A percentile compares a stretch with the other conserved stretches of the same genome.
These are phyloP conservation scores for Agriopis leucophaearia DNA, from an alignment of 2,888 invertebrate species.

Conservation along the genomic window DNA sequence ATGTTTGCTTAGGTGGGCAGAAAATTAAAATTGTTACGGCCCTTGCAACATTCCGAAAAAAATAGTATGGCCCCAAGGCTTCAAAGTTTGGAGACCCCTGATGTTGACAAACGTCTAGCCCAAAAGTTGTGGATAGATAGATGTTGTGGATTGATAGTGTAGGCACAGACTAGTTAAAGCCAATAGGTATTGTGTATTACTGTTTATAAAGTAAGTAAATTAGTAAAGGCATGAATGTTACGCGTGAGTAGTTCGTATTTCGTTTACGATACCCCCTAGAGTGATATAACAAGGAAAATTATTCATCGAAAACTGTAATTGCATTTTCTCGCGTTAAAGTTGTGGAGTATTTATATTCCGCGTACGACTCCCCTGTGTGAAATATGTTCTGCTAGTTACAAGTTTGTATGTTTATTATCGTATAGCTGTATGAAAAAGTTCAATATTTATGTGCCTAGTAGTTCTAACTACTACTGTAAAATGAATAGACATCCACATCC, in stretches of 20 bases:
- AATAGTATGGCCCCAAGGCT: too few relatives aligned
- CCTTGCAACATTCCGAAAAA: too few relatives aligned
- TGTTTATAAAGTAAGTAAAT: background rate
- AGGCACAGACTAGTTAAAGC: too few relatives aligned
- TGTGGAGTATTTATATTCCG: conserved; percentile 11
- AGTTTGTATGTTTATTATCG: conserved; percentile 9
- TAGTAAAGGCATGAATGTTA: background rate
- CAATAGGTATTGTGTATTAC: too few relatives aligned
- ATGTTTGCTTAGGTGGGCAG: too few relatives aligned
- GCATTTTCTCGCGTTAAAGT: conserved; percentile 14
- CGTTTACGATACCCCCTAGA: conserved; percentile 3
- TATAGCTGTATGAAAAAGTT: background rate
- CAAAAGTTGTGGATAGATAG: too few relatives aligned
- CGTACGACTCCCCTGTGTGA: conserved; percentile 14
- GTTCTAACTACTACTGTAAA: background rate
- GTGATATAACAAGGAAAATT: conserved; percentile 10
- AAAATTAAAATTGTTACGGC: too few relatives aligned
- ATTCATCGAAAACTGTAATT: conserved; percentile 25
- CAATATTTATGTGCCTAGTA: background rate
- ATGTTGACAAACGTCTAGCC: too few relatives aligned
- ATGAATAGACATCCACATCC: too few relatives aligned
- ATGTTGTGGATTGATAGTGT: too few relatives aligned
- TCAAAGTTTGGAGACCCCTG: too few relatives aligned
- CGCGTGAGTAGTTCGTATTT: background rate
- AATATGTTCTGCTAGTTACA: conserved; percentile 12